Evolutionary conservation across 92 coral and sea anemone genomes (phyloP), one percentile per base, ranked within the genome.

Genomic region (Epizoanthus ramosus): DNA sequence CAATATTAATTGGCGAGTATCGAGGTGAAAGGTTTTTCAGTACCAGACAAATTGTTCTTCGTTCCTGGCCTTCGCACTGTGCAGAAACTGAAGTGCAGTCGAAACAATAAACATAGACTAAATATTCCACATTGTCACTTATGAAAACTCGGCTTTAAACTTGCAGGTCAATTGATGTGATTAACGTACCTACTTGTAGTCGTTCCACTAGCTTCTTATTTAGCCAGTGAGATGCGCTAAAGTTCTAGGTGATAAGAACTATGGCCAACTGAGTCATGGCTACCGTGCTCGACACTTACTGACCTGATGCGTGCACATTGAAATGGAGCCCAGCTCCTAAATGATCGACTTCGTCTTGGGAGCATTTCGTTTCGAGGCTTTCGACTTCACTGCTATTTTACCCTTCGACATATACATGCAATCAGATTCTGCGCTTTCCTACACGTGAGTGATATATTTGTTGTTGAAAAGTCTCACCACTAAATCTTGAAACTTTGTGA

Each of bases 291-390:
- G 8, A 14, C 8, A 8, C 31, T 41, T 18, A 43, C 13, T 71
- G 9, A 71, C 76, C 76, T 71, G 76, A 71, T 71, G 23, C 41
- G 76, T 16, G 60, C 37, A 39, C 76, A 71, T 17, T 50, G 76
- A 22, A 71, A 71, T 1, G 76, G 76, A 0, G 60, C 45, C 76
- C 76, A 71, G 45, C 76, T 50, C 25, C 35, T 71, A 12, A 50
- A 71, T 35, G 76, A 71, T 1, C 21, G 76, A 71, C 33, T 18
- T 71, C 76, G 76, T 50, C 76, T 47, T 8, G 59, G 39, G 47
- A 71, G 3, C 76, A 71, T 71, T 47, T 12, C 6, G 19, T 5
- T 37, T 37, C n/a, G n/a, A n/a, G n/a, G n/a, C n/a, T n/a, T n/a
- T n/a, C 43, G 43, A 37, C 43, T 37, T 37, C 56, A 13, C 6